phyloP scores from a whole-genome alignment of 2,797 vertebrate species.

The Fratercula arctica region DNA sequence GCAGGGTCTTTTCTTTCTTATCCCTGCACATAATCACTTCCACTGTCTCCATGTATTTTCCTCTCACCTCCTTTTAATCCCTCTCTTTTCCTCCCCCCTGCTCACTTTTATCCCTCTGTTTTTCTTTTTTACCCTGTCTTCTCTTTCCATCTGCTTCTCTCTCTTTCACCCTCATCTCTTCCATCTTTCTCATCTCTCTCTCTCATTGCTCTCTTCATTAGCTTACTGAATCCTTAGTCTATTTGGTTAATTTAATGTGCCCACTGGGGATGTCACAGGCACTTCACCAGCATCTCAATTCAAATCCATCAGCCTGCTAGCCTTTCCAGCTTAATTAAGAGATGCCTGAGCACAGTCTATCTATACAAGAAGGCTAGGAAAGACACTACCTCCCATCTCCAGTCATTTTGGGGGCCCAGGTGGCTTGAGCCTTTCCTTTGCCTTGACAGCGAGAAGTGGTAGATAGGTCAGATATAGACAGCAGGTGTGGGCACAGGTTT shows the following conservation, averaged over 20 bases:
- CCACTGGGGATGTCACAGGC: conserved; percentile 63
- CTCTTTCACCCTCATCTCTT: neutral
- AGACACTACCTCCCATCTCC: neutral
- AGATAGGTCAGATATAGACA: neutral
- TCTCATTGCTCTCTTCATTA: conserved; percentile 68
- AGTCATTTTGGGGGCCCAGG: neutral
- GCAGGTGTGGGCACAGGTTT: neutral
- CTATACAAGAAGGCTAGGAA: neutral
- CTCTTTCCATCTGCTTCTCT: neutral
- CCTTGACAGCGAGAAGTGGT: neutral
- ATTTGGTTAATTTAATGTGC: conserved; percentile 72
- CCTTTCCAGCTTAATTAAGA: conserved; percentile 69
- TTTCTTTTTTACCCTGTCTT: neutral
- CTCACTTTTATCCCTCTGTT: neutral
- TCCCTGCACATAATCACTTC: neutral
- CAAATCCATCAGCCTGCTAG: conserved; percentile 63
- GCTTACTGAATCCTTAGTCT: conserved; percentile 55
- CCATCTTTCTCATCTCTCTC: neutral
- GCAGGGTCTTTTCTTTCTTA: neutral
- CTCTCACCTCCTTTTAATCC: neutral
- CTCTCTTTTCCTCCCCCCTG: neutral
- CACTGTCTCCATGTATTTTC: neutral
- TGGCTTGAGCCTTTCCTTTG: neutral
- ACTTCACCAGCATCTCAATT: conserved; percentile 55
- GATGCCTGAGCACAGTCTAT: neutral